These are phyloP conservation scores for Alosa alosa DNA, from an alignment of 2,113 vertebrate genomes.

Conservation along the genomic window DNA sequence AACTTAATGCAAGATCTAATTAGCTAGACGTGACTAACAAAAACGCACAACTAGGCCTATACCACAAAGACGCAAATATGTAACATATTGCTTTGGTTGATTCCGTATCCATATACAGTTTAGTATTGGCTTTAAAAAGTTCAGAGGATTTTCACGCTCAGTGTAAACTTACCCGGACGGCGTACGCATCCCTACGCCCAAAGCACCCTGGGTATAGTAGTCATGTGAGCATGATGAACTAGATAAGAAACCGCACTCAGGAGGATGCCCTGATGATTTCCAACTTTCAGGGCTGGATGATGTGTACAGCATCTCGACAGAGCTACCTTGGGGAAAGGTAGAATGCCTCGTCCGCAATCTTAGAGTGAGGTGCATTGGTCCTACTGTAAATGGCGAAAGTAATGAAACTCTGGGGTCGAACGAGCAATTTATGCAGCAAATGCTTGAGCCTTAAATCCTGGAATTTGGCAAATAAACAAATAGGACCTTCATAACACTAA, in stretches of 20 bases:
- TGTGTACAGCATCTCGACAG: not conserved
- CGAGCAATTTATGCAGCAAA: too few species aligned
- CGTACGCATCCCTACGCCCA: constrained; percentile 1
- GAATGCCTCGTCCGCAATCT: not conserved
- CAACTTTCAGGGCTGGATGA: not conserved
- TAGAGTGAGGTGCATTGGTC: not conserved
- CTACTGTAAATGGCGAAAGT: not conserved
- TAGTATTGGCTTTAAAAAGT: not conserved
- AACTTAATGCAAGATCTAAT: not conserved
- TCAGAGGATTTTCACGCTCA: not conserved
- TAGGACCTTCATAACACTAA: not conserved
- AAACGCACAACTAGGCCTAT: not conserved
- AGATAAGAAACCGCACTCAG: not conserved
- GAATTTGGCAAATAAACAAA: not conserved
- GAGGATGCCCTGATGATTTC: not conserved
- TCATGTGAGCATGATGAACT: constrained; percentile 20
- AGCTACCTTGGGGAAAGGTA: not conserved
- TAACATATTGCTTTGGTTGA: not conserved
- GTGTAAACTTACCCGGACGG: not conserved
- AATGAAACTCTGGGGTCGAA: not conserved
- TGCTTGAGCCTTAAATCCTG: not conserved
- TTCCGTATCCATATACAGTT: not conserved
- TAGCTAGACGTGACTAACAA: not conserved
- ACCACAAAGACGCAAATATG: not conserved
- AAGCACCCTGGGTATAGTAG: constrained; percentile 44